These are phyloP conservation scores for Montipora capricornis DNA, from an alignment of 64 coral and sea anemone species.

Conservation along the genomic window DNA sequence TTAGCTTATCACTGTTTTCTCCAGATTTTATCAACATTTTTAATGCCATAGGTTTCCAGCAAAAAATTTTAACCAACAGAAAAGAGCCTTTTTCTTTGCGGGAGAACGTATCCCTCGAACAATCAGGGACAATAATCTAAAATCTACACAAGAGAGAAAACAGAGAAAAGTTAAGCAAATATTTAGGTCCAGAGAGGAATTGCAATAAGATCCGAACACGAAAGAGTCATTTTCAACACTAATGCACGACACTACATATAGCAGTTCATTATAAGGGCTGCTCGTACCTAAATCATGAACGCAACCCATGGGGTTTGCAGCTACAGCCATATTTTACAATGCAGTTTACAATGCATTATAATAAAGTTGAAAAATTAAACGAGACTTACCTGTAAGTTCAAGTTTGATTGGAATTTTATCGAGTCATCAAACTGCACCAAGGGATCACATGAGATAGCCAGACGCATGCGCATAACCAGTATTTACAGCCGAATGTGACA, in stretches of 20 bases:
- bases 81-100: background rate
- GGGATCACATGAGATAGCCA: too few species aligned
- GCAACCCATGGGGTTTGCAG: background rate
- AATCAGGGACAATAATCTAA: slow-evolving; percentile 18
- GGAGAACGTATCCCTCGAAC: background rate
- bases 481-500: too few species aligned
- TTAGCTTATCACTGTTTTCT: background rate
- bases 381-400: too few species aligned
- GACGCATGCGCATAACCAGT: too few species aligned
- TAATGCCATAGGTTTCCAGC: background rate
- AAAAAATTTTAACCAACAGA: background rate
- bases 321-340: background rate
- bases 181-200: background rate
- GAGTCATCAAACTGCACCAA: too few species aligned
- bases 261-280: background rate
- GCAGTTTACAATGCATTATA: too few species aligned
- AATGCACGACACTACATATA: background rate
- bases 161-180: background rate
- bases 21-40: slow-evolving; percentile 8
- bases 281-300: too few species aligned
- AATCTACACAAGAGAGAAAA: background rate
- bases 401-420: too few species aligned
- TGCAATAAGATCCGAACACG: background rate
- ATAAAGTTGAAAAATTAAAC: too few species aligned
- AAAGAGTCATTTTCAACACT: background rate